phyloP scores from a whole-genome alignment of 2,888 invertebrate genomes.

The Pocota personata region DNA sequence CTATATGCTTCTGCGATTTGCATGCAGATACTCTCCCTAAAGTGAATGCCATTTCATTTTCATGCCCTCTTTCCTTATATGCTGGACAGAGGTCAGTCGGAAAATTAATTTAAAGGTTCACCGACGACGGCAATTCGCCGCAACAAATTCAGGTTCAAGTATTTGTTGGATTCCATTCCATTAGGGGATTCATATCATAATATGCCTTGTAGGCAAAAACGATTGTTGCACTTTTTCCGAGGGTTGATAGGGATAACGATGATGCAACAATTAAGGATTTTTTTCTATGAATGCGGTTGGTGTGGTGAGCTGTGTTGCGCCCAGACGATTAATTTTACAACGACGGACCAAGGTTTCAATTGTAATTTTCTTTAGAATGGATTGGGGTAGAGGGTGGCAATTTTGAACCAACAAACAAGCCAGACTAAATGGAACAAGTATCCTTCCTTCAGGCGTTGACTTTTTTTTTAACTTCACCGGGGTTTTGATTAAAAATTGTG shows the following conservation, averaged over 20 bases:
- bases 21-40: conserved; percentile 16
- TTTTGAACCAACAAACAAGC: conserved; percentile 51
- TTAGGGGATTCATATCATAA: not conserved
- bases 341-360: not conserved
- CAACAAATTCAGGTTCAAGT: conserved; percentile 53
- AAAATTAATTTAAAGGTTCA: conserved; percentile 60
- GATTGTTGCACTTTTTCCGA: conserved; percentile 63
- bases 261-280: conserved; percentile 63
- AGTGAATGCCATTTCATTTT: conserved; percentile 8
- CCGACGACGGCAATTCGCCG: conserved; percentile 45
- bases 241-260: conserved; percentile 58
- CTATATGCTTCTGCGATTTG: conserved; percentile 6
- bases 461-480: conserved; percentile 5
- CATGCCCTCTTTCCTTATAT: conserved; percentile 17
- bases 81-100: conserved; percentile 63
- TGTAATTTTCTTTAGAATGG: not conserved
- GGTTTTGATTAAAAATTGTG: conserved; percentile 53
- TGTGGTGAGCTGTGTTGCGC: conserved; percentile 30
- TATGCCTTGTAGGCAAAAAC: conserved; percentile 49
- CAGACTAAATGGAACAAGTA: conserved; percentile 54
- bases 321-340: conserved; percentile 66
- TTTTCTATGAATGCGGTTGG: conserved; percentile 4
- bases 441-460: conserved; percentile 47
- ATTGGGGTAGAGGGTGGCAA: conserved; percentile 32
- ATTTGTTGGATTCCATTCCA: conserved; percentile 24